These are phyloP conservation scores for Galbula dea DNA, from an alignment of 2,113 vertebrate species.

Conservation along the genomic window DNA sequence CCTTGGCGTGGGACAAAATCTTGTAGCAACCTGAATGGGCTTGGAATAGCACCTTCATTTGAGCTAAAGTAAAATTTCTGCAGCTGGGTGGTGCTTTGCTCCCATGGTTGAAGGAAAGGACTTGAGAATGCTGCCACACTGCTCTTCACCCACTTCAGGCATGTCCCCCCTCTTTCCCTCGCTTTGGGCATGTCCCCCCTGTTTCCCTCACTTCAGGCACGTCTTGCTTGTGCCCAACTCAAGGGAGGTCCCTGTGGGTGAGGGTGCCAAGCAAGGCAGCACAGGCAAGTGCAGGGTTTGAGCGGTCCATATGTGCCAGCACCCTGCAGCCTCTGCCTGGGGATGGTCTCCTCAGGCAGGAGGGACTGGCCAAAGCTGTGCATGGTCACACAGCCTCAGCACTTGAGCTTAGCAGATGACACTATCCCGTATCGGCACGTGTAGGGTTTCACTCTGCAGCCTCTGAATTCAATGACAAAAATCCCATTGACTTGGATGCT, in stretches of 20 bases:
- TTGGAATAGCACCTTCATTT: not conserved
- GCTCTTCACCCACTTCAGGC: not conserved
- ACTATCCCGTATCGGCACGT: fast-evolving
- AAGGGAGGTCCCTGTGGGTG: fast-evolving
- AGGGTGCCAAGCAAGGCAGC: not conserved
- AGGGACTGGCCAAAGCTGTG: fast-evolving
- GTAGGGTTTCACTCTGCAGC: not conserved
- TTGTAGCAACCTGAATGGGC: not conserved
- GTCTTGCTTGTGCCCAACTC: fast-evolving
- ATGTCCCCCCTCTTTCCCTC: too few species aligned
- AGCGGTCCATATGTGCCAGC: fast-evolving
- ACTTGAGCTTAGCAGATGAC: fast-evolving
- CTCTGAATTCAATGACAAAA: not conserved
- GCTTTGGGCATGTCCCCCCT: fast-evolving
- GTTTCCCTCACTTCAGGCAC: fast-evolving
- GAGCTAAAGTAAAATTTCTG: not conserved
- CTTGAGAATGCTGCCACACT: fast-evolving
- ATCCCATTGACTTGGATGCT: not conserved
- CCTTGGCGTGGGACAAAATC: not conserved
- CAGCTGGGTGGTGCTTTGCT: not conserved
- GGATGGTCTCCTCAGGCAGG: not conserved
- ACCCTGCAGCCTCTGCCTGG: fast-evolving
- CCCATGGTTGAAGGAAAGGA: not conserved
- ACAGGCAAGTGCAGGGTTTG: fast-evolving
- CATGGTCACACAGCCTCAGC: fast-evolving